Percentiles rank a stretch among this genome's conserved stretches.
These are phyloP conservation scores for Sebastolobus alascanus DNA, from an alignment of 2,797 vertebrate genomes.

Conservation along the genomic window DNA sequence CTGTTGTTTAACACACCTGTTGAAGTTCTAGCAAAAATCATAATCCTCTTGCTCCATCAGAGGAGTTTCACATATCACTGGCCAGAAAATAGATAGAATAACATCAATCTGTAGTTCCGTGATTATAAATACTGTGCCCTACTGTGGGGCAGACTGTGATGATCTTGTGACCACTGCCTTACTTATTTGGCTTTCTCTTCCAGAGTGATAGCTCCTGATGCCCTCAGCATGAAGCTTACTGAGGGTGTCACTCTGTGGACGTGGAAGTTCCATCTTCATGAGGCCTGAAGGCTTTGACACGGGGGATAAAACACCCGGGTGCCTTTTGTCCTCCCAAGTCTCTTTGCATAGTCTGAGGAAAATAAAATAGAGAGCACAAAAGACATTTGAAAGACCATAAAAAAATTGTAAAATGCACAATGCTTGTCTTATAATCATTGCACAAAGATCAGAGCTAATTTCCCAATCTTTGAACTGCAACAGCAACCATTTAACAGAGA, in stretches of 20 bases:
- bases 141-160: constrained; percentile 38
- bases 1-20: background rate
- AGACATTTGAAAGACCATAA: background rate
- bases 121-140: background rate
- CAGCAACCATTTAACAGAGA: background rate
- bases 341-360: constrained; percentile 49
- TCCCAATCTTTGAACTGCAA: background rate
- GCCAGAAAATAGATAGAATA: background rate
- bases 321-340: constrained; percentile 14
- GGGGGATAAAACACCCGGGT: constrained; percentile 15
- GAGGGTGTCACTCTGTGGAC: constrained; percentile 24
- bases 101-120: background rate
- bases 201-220: background rate
- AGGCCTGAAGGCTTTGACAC: constrained; percentile 13
- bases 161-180: constrained; percentile 1
- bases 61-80: background rate
- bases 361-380: constrained; percentile 12
- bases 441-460: background rate
- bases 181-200: constrained; percentile 1
- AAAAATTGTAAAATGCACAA: background rate
- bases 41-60: background rate
- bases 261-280: background rate
- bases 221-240: constrained; percentile 7
- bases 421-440: background rate
- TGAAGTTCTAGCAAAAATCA: background rate